These are phyloP conservation scores for Cettia cetti DNA, from an alignment of 2,113 vertebrate genomes.

Conservation along the genomic window DNA sequence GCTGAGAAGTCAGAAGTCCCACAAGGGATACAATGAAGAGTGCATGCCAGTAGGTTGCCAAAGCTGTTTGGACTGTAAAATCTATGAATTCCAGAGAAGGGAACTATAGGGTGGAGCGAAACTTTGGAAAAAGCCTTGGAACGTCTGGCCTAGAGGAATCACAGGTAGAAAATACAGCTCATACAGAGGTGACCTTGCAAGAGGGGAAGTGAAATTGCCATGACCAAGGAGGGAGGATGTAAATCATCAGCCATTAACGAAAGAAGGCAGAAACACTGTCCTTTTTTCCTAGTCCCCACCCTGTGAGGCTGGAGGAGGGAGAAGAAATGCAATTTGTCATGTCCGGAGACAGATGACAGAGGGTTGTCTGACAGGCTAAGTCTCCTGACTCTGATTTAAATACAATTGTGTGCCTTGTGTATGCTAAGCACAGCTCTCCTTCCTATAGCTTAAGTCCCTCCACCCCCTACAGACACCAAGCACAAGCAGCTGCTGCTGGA, in stretches of 20 bases:
- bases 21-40: rapidly evolving
- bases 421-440: neutral
- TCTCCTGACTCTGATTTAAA: neutral
- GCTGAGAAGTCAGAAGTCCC: neutral
- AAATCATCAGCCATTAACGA: neutral
- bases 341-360: neutral
- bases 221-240: neutral
- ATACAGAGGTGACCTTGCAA: neutral
- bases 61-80: neutral
- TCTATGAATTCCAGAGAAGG: neutral
- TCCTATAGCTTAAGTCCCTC: neutral
- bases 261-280: neutral
- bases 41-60: neutral
- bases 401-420: neutral
- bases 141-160: neutral
- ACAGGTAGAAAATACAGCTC: neutral
- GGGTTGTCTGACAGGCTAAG: neutral
- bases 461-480: neutral
- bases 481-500: neutral
- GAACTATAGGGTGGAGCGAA: rapidly evolving
- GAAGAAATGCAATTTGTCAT: neutral
- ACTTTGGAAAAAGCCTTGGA: neutral
- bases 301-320: neutral
- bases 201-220: neutral
- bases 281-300: neutral